Percentiles rank a stretch among this genome's conserved stretches.
phyloP scores from a whole-genome alignment of 2,797 vertebrate species.

The Diglossa cyanea region DNA sequence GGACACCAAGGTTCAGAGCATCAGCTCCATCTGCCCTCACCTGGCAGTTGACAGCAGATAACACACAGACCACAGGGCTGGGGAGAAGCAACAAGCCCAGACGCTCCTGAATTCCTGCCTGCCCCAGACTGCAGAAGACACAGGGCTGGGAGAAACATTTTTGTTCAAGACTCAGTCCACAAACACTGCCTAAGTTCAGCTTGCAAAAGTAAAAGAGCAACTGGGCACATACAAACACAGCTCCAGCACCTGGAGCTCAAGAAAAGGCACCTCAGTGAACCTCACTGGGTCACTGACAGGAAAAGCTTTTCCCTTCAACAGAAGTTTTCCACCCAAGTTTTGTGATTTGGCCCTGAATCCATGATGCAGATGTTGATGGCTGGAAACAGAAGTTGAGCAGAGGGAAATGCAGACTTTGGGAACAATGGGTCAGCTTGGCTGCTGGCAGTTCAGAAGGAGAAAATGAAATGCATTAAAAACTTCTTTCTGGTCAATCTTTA shows the following conservation, averaged over 20 bases:
- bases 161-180: not conserved
- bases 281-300: not conserved
- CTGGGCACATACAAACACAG: not conserved
- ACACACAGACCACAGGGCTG: not conserved
- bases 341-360: not conserved
- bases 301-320: not conserved
- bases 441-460: not conserved
- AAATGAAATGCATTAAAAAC: not conserved
- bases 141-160: not conserved
- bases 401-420: not conserved
- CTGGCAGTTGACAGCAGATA: not conserved
- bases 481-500: constrained; percentile 58
- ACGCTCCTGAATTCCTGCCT: not conserved
- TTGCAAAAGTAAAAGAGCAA: not conserved
- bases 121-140: not conserved
- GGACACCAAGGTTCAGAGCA: not conserved
- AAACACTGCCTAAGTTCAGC: not conserved
- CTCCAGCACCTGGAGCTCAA: not conserved
- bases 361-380: not conserved
- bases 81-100: not conserved
- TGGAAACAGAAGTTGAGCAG: not conserved
- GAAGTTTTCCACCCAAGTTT: not conserved
- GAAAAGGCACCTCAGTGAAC: not conserved
- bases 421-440: not conserved
- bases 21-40: not conserved